Evolutionary conservation across 1,140 invertebrate species (phyloP), one percentile per base, ranked within the genome.

Genomic region (Phocides pigmalion): DNA sequence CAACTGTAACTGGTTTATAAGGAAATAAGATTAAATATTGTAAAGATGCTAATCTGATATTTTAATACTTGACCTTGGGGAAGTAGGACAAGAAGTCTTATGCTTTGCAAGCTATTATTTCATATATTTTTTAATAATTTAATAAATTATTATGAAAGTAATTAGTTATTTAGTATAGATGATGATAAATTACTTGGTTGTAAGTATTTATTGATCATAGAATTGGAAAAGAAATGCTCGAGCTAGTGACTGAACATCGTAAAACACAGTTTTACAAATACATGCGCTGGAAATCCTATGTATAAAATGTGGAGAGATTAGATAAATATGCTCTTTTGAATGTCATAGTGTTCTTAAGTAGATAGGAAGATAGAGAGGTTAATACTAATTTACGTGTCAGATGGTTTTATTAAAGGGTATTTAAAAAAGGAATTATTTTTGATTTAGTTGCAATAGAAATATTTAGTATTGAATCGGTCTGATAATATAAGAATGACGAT

Each of bases 291-390:
- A 50, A 65, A 66, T 70, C 50, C 62, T 66, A 62, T 70, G 66
- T 63, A 70, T 66, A 65, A 70, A 74, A 62, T 62, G n/a, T 68
- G 56, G 71, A 62, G 68, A 77, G 75, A 71, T 76, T 76, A 77
- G 70, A 63, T 66, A 35, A 35, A 32, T 35, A 72, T 65, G 62
- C 59, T 66, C 66, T 64, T 65, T 47, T 49, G 51, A 76, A 72
- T 66, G 72, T 73, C 77, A 72, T 76, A 76, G 74, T 72, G 68
- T 81, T 78, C 71, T 73, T 86, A 81, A 83, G 69, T 86, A 88
- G 81, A 81, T 86, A 88, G 85, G 81, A 79, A 72, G 80, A 85
- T 82, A 83, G 82, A 80, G 79, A 68, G 74, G 69, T 81, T 70
- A 79, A 79, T 75, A 82, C 68, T 67, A 70, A 74, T 71, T 65